Evolutionary conservation across 30 jellyfish, hydroid and myxozoan species (phyloP).

Genomic region (Hydractinia echinata): DNA sequence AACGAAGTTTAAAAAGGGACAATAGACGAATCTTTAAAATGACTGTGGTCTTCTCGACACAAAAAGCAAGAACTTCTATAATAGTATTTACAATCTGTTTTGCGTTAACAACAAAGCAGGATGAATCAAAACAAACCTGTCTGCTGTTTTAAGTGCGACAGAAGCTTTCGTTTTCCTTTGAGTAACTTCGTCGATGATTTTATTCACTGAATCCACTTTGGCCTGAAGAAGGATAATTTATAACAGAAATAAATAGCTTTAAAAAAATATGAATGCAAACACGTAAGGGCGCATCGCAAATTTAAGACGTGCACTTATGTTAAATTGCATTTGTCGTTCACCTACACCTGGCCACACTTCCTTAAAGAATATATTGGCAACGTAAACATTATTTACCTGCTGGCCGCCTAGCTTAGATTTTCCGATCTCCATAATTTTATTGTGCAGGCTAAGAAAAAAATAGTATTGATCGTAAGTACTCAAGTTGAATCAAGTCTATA

Average conservation of each 20-base stretch:
- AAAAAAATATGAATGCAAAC: not conserved
- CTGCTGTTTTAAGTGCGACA: conserved; percentile 73
- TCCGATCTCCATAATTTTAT: conserved; percentile 87
- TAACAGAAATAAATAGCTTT: not conserved
- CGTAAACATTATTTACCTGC: conserved; percentile 46
- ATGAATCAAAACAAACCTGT: conserved; percentile 40
- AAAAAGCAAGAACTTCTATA: too few species aligned
- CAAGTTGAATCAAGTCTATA: not conserved
- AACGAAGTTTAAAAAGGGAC: not conserved
- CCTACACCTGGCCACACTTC: too few species aligned
- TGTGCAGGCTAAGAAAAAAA: conserved; percentile 59
- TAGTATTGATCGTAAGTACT: not conserved
- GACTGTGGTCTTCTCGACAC: not conserved
- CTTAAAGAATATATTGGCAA: too few species aligned
- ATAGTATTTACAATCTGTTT: too few species aligned
- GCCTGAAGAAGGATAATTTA: conserved; percentile 27
- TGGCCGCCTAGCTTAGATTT: conserved; percentile 73
- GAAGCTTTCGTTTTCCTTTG: conserved; percentile 67
- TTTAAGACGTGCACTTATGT: too few species aligned
- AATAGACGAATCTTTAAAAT: not conserved
- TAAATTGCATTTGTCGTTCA: too few species aligned
- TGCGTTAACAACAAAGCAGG: not conserved
- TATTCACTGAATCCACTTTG: conserved; percentile 71
- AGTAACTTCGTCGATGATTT: conserved; percentile 80
- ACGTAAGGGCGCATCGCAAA: not conserved